Evolutionary conservation across 1,140 invertebrate genomes (phyloP), one percentile per base, ranked within the genome.

Genomic region (Lordiphosa mommai): DNA sequence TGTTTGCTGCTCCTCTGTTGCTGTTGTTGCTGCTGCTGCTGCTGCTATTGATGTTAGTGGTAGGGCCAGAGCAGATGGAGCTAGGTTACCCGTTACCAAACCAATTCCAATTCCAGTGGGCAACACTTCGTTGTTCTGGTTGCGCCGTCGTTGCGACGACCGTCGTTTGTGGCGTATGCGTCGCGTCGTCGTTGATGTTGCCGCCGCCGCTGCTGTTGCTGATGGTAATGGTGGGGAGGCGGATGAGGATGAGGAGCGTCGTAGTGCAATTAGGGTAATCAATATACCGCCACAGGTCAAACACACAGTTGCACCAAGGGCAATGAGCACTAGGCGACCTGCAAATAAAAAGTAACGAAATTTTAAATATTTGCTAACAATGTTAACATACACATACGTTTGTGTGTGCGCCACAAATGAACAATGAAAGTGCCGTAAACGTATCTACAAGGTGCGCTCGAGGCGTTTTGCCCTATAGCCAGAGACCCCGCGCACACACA

Each of bases 1-100:
- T 67, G 52, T 14, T 14, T 44, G 61, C 9, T 56, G 43, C 23
- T 37, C 55, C 14, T 68, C 40, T 9, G 27, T 10, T 40, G 72
- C n/a, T 63, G 70, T 23, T 13, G 33, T 34, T 41, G 60, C 29
- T 17, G 46, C 32, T 16, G 57, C 30, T 44, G 63, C 16, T 32
- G 32, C 37, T 55, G 59, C 48, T 65, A 71, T 55, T 71, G 77
- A 41, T 48, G 70, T 66, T 46, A 86, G 65, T 77, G 80, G 82
- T 34, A 86, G 79, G 73, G 86, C 86, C 79, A 88, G 86, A 88
- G 86, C 86, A 61, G 48, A 48, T 29, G 65, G 72, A 69, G 36
- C 52, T 72, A 58, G 55, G 27, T 44, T 50, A 50, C 57, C 44
- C 51, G 48, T 57, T 48, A 55, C 69, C 52, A 46, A 33, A 33